Base-by-base conservation (phyloP, 2,888 invertebrate genomes). In the Aporophyla lueneburgensis region DNA sequence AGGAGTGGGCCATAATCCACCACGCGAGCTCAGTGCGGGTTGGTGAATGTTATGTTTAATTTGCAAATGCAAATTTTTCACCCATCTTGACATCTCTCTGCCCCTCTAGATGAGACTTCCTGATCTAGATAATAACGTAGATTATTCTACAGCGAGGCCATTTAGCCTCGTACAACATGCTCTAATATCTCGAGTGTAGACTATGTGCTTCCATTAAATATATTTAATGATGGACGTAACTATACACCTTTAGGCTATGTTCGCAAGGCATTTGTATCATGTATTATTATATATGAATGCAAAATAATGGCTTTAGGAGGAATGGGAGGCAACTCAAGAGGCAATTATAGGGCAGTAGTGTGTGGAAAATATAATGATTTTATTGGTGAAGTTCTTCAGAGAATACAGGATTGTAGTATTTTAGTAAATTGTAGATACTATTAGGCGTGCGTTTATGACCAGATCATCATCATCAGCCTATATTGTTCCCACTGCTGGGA, bases 141-240 rank as follows among this genome's bases (percentile, higher is more conserved):
- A 33, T n/a, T n/a, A n/a, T 65, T 69, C 71, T 71, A 27, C 69
- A 24, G 54, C 21, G 62, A 78, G 59, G 71, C 72, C 33, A 69
- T 84, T 82, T 82, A 76, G 76, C 76, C 61, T 76, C 63, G 59
- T 71, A 61, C 65, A 80, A 80, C 68, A 83, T 68, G 77, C 24
- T 76, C n/a, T 68, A 58, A 76, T 56, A 51, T 51, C 62, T 46
- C 71, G 53, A 53, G 27, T 43, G 56, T 78, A 61, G 43, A 61
- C 54, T 66, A 19, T 65, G 65, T 66, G 58, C 63, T 62, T 61
- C 61, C 43, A 62, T 67, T 80, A 81, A 74, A 78, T 67, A 56
- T 61, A 80, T 80, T 78, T 80, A 63, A 61, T 46, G 53, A 59
- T 66, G 33, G 40, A 66, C 43, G 66, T 80, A 73, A 72, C 80